phyloP scores from a whole-genome alignment of 2,113 vertebrate genomes.

The Archilochus colubris region DNA sequence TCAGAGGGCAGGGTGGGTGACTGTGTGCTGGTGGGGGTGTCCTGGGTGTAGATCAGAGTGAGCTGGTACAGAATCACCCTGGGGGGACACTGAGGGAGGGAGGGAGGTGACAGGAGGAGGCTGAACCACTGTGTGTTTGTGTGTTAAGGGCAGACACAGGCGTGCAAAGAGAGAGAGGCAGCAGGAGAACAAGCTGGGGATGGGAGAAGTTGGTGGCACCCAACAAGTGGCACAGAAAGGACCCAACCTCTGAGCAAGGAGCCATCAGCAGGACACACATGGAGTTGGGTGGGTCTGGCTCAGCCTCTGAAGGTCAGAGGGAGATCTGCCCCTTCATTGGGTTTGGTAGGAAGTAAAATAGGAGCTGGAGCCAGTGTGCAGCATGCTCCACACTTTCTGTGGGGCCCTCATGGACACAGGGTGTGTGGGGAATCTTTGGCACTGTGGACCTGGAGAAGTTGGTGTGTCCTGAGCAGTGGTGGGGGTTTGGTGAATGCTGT shows the following conservation, averaged over 20 bases:
- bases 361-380: neutral
- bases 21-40: neutral
- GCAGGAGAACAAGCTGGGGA: neutral
- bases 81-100: neutral
- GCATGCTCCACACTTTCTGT: fast-evolving
- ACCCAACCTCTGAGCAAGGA: fast-evolving
- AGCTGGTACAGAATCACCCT: neutral
- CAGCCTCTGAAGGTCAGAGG: neutral
- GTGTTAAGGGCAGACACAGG: fast-evolving
- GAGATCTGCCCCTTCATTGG: neutral
- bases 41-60: neutral
- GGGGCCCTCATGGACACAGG: neutral
- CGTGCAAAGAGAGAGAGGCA: fast-evolving
- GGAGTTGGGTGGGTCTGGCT: neutral
- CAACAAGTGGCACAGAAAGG: neutral
- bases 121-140: neutral
- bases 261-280: neutral
- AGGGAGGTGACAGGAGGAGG: neutral
- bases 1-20: neutral
- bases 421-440: fast-evolving
- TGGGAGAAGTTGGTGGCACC: neutral
- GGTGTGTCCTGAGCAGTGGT: neutral
- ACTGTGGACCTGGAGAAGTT: neutral
- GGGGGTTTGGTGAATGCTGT: neutral
- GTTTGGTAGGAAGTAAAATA: neutral